Evolutionary conservation across 53 echinoderm and acorn worm genomes (phyloP).

Genomic region (Paracentrotus lividus): DNA sequence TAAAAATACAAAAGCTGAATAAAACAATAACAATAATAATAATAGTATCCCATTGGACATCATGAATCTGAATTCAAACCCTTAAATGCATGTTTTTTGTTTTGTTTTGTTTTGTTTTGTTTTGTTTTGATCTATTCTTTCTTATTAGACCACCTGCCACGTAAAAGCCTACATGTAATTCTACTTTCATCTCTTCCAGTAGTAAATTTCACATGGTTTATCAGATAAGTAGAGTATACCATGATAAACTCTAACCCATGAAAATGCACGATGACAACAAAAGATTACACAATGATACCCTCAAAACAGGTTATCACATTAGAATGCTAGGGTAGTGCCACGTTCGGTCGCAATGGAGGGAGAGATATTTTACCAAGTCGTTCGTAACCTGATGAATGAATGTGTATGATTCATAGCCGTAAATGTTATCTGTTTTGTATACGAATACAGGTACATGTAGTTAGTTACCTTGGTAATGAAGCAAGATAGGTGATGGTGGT

Average conservation of each 20-base stretch:
- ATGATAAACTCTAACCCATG: not conserved
- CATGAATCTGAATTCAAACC: not conserved
- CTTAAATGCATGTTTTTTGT: not conserved
- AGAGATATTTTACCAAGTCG: too few species aligned
- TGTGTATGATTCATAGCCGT: too few species aligned
- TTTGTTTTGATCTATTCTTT: not conserved
- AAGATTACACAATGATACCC: not conserved
- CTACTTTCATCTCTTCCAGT: not conserved
- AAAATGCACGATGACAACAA: not conserved
- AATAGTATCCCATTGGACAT: not conserved
- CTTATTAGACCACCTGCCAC: not conserved
- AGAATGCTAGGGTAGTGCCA: too few species aligned
- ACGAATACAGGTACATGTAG: too few species aligned
- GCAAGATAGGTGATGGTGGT: conserved; percentile 89
- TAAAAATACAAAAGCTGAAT: not conserved
- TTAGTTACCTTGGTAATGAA: conserved; percentile 89
- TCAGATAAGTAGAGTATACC: not conserved
- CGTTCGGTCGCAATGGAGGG: too few species aligned
- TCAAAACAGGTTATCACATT: not conserved
- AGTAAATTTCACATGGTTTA: not conserved
- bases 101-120: not conserved
- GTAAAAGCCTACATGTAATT: not conserved
- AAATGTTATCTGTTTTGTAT: too few species aligned
- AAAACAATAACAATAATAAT: too few species aligned
- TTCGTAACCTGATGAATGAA: too few species aligned